Evolutionary conservation across 1,140 invertebrate genomes (phyloP).

Genomic region (Ectropis grisescens): DNA sequence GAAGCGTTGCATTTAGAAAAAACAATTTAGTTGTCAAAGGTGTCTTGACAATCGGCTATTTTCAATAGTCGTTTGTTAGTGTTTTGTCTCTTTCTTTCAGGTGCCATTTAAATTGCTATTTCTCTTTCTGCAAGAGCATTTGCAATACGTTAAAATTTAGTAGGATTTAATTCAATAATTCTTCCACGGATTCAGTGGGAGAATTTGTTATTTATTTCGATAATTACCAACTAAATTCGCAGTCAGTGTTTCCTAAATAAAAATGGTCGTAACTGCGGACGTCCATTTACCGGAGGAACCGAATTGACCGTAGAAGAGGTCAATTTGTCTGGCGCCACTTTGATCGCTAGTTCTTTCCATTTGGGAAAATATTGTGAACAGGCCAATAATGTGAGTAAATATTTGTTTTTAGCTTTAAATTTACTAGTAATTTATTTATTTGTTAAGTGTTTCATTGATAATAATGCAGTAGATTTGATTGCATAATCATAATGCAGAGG

Average conservation of each 20-base stretch:
- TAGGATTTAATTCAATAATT: no score
- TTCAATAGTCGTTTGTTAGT: no score
- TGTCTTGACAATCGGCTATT: no score
- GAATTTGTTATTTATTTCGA: slow-evolving; percentile 26
- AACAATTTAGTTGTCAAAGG: no score
- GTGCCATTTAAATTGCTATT: no score
- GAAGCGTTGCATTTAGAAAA: no score
- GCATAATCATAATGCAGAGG: slow-evolving; percentile 49
- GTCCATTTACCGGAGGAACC: slow-evolving; percentile 81
- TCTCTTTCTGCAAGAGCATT: no score
- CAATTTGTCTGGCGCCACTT: slow-evolving; percentile 82
- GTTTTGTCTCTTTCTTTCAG: no score
- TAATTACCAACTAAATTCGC: slow-evolving; percentile 24
- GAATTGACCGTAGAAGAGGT: slow-evolving; percentile 91
- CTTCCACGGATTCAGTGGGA: slow-evolving; percentile 41
- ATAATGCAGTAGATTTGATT: slow-evolving; percentile 40
- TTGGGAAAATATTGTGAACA: slow-evolving; percentile 93
- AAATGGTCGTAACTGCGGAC: slow-evolving; percentile 79
- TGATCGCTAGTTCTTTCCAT: slow-evolving; percentile 88
- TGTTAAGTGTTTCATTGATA: slow-evolving; percentile 5
- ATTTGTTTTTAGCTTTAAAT: slow-evolving; percentile 10
- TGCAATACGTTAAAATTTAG: no score
- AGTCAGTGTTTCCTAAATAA: slow-evolving; percentile 24
- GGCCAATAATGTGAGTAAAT: slow-evolving; percentile 89
- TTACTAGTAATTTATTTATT: slow-evolving; percentile 4